These are phyloP conservation scores for Anadara kagoshimensis DNA, from an alignment of 1,140 invertebrate genomes.

Conservation along the genomic window DNA sequence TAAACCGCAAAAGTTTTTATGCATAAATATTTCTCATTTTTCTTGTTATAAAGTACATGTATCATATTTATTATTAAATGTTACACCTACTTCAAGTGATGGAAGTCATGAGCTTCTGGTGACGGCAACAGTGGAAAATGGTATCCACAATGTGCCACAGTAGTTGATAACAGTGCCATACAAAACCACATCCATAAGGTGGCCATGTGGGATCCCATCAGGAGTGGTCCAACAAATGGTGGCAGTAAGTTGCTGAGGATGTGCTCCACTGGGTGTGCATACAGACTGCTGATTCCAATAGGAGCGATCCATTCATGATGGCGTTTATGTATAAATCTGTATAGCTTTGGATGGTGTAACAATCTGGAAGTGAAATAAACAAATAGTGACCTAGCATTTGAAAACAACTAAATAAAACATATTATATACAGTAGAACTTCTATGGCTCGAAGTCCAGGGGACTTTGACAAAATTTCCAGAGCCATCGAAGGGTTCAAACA, in stretches of 20 bases:
- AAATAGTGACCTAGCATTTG: no score
- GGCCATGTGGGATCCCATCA: conserved; percentile 88
- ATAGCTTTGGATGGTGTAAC: conserved; percentile 84
- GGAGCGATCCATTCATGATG: conserved; percentile 77
- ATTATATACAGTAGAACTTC: no score
- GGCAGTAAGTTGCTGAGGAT: conserved; percentile 86
- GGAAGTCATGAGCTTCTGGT: conserved; percentile 93
- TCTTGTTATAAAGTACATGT: not conserved
- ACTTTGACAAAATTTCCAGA: no score
- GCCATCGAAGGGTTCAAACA: no score
- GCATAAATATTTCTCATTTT: no score
- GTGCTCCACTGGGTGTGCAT: conserved; percentile 92
- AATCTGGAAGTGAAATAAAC: conserved; percentile 76
- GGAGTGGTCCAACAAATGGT: conserved; percentile 85
- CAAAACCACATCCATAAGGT: conserved; percentile 90
- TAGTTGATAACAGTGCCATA: conserved; percentile 85
- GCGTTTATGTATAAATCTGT: conserved; percentile 89
- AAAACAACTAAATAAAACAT: no score
- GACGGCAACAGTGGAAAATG: conserved; percentile 92
- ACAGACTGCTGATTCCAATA: conserved; percentile 83
- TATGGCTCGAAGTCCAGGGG: no score
- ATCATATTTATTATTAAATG: not conserved
- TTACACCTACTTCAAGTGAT: conserved; percentile 85
- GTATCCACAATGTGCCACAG: conserved; percentile 91
- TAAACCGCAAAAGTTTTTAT: no score